Conservation (phyloP, 2,113 vertebrate species). For the Pterophyllum scalare region DNA sequence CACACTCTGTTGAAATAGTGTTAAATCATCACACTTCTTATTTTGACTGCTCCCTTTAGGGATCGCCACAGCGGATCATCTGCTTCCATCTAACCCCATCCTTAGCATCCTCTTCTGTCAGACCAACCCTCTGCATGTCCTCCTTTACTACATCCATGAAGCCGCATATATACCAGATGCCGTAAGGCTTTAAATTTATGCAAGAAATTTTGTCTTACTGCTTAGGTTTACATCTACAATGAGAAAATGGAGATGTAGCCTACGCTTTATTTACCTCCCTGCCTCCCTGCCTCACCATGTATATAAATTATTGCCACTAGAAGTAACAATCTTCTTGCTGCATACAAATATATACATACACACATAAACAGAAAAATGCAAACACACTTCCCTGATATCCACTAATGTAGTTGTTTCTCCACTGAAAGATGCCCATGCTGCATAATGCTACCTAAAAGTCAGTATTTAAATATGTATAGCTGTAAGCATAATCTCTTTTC, state of each 20-base stretch:
- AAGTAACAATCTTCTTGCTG: no score
- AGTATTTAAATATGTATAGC: not conserved
- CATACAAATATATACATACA: not conserved
- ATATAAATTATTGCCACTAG: no score
- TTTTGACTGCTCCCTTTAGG: no score
- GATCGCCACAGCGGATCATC: not conserved
- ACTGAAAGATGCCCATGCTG: not conserved
- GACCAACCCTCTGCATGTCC: not conserved
- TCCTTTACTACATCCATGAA: no score
- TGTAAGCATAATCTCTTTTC: not conserved
- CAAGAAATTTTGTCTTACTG: not conserved
- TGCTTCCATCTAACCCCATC: not conserved
- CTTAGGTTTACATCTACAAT: not conserved
- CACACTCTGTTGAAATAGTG: no score
- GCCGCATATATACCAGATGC: no score
- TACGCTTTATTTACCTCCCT: not conserved
- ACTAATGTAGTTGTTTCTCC: not conserved
- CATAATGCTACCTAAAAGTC: conserved; percentile 7
- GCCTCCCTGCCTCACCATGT: no score
- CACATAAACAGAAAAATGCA: no score
- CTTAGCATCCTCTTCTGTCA: not conserved
- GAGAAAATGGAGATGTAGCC: not conserved
- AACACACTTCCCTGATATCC: not conserved
- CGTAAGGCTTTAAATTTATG: no score
- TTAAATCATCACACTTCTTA: no score